Base-by-base conservation (phyloP, 2,888 invertebrate genomes). In the Opisthograptis luteolata region DNA sequence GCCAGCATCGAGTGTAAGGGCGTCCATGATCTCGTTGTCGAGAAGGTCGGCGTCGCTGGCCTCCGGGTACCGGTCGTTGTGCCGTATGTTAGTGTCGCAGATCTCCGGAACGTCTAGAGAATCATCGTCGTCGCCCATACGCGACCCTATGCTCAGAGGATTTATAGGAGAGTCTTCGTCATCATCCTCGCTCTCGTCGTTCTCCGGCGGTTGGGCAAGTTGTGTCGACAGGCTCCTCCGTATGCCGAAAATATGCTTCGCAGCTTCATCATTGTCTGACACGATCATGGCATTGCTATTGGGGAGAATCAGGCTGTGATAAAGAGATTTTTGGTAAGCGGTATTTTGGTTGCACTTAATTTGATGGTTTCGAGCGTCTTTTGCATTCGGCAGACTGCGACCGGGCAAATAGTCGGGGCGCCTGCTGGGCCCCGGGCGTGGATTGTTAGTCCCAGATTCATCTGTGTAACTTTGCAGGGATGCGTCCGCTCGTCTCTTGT, bases 61-160 rank as follows among this genome's bases (percentile, higher is more conserved):
- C 41, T 88, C 88, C 0, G 88, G 88, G 44, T 87, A 88, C 1
- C 81, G 76, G 45, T 88, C 86, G 55, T 88, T 88, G 55, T 87
- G 87, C 0, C 77, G 80, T n/a, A 87, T 87, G 50, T 88, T 88
- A 0, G 88, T 88, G 36, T 88, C 88, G 51, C 76, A 84, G 30
- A 73, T 72, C 3, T 68, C 69, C 9, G 72, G 69, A 2, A 65
- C 60, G 1, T 66, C 46, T 0, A 40, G 50, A 1, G 39, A 39
- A 10, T 67, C 73, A 1, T 51, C 22, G 0, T 62, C 70, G 2
- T 72, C 73, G 0, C 68, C 68, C 0, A 75, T 66, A 0, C 67
- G 65, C 1, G 73, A 69, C 6, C 70, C 76, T 0, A 70, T 59
- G 43, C 74, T 72, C 14, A 73, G 64, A 2, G 78, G 65, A 25